Base-by-base conservation (phyloP, 1,140 invertebrate species). In the Apocrypta bakeri region DNA sequence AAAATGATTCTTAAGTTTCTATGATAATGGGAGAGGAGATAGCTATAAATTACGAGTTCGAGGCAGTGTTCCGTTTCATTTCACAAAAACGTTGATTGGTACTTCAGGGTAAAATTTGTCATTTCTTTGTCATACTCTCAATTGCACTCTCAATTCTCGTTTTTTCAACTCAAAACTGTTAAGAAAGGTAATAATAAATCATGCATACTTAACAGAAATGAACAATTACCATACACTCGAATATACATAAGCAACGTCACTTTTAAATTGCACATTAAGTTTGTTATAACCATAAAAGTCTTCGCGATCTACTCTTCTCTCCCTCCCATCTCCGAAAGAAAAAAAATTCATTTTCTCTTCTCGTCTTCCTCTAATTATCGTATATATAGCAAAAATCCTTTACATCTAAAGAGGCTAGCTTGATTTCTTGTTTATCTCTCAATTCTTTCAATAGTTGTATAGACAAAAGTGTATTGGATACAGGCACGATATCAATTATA, bases 381-480 rank as follows among this genome's bases (percentile, higher is more conserved):
- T 63, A 17, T 29, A 69, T 21, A 69, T 79, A 79, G 64, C 63
- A 69, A 79, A 79, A 79, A 69, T 79, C 25, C 33, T 68, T 64
- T 42, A 81, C n/a, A 74, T 48, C 72, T 66, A 73, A n/a, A 33
- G 24, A 79, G 37, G 40, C 68, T 56, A 42, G n/a, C 29, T 64
- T 72, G 69, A 42, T 21, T 66, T 27, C 86, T 87, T 87, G 88
- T 88, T 87, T 87, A 87, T 87, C 56, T 72, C 40, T n/a, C 75
- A 14, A 37, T 74, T 7, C 24, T 37, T 72, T 14, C 25, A 14
- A 29, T 37, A 76, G 72, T 82, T 63, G 76, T 84, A 84, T 85
- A 90, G 88, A 90, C 87, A 89, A 85, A 37, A 75, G 82, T 85
- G 85, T 90, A 88, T 89, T 88, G 88, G 86, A 90, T 90, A 91